These are phyloP conservation scores for Oegoconia quadripuncta DNA, from an alignment of 2,888 invertebrate species.

Conservation along the genomic window DNA sequence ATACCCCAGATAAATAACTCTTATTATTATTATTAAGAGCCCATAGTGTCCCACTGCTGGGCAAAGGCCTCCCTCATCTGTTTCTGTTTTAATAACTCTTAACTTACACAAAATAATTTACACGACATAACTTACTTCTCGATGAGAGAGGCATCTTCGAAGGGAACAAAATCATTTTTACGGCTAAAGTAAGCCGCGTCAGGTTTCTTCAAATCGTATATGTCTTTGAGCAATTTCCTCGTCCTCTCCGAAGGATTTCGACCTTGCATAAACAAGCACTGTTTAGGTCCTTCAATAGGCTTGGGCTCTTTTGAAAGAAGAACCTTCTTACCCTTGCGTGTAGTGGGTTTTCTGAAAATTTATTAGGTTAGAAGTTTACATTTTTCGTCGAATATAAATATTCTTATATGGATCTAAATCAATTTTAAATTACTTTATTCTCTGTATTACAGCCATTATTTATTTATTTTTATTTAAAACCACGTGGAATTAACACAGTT, in stretches of 20 bases:
- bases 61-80: too few species aligned
- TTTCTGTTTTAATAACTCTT: too few species aligned
- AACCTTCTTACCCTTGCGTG: slow-evolving; percentile 91
- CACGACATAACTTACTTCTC: slow-evolving; percentile 80
- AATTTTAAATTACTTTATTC: slow-evolving; percentile 49
- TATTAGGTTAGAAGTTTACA: not conserved
- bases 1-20: too few species aligned
- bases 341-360: slow-evolving; percentile 89
- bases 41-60: too few species aligned
- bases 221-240: slow-evolving; percentile 88
- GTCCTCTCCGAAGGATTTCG: slow-evolving; percentile 86
- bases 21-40: too few species aligned
- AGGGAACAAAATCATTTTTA: slow-evolving; percentile 94
- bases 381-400: not conserved
- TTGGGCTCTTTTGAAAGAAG: slow-evolving; percentile 91
- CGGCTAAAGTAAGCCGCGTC: slow-evolving; percentile 85
- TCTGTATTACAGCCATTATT: slow-evolving; percentile 63
- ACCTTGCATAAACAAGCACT: slow-evolving; percentile 90
- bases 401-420: not conserved
- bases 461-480: slow-evolving; percentile 4
- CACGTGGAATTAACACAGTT: not conserved
- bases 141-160: slow-evolving; percentile 92
- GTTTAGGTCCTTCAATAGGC: slow-evolving; percentile 92
- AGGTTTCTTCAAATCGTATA: slow-evolving; percentile 93
- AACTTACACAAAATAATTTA: too few species aligned